Evolutionary conservation across 2,888 invertebrate genomes (phyloP), one percentile per base, ranked within the genome.

Genomic region (Ectemnius cavifrons): DNA sequence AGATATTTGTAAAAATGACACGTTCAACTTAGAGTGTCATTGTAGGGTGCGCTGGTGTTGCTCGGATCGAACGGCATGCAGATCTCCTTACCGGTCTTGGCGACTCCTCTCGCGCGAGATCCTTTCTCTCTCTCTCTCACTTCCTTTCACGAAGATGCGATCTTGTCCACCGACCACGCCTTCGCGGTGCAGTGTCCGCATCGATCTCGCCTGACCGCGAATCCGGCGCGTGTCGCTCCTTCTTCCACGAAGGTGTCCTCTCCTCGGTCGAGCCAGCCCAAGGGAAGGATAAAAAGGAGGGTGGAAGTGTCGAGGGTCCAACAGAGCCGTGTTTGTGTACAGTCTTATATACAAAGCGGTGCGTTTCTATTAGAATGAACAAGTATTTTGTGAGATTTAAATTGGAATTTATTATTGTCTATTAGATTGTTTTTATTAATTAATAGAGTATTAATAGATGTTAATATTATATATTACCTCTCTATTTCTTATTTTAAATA

Each of bases 131-230:
- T 27, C 63, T 78, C 79, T 81, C 60, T 57, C 81, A 83, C 79
- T 75, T 65, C 78, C 80, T 81, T 82, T 76, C 78, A 75, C 80
- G 85, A 85, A 84, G 84, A 82, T 84, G 82, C 86, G 84, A 86
- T 86, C 86, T 85, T 82, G 85, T 84, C 85, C 83, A 86, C 83
- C 79, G 81, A 82, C 86, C 85, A 85, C 85, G 86, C 84, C 84
- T 86, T 83, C 81, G 60, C 73, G 74, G 72, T 67, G 75, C 67
- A 63, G 66, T 58, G 76, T 75, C 72, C 72, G 78, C 80, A 79
- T 82, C 77, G 82, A 82, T 82, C 82, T 82, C 77, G 80, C 75
- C 78, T 80, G 73, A 59, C 73, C 60, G 60, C 60, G 23, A 45
- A 60, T 73, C 63, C 67, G 59, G 67, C 79, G 68, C 72, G 68